Evolutionary conservation across 2,888 invertebrate species (phyloP), one percentile per base, ranked within the genome.

Genomic region (Dynastes hyllus): DNA sequence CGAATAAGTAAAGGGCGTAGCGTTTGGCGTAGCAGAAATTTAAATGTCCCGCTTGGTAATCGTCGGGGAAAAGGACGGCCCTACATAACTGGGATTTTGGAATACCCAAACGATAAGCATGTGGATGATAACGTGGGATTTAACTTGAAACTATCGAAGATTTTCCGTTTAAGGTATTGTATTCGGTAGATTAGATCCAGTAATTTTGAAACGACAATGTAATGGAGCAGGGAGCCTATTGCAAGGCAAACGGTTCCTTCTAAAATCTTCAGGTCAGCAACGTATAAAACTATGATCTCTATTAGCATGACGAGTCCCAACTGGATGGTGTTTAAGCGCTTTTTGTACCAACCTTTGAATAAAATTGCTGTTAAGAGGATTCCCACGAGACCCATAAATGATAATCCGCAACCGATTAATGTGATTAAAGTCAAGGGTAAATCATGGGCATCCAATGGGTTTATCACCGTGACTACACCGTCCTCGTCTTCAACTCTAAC

Each of bases 21-120:
- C 22, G 11, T 75, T 75, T 22, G n/a, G 78, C 53, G 53, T 78
- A 78, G 27, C 78, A 78, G 40, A 78, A 78, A 29, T 67, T 53
- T 51, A 79, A 58, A 51, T 61, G 16, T 9, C 79, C 79, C 29
- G 76, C 13, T 45, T 70, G 22, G 61, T 69, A 79, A 45, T 70
- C 40, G 5, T 61, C 50, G 0, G 79, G 76, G 61, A 76, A 79
- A n/a, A 79, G 51, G 9, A 51, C n/a, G n/a, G n/a, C n/a, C 13
- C 51, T 9, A 51, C 13, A 51, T n/a, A 0, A 51, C 51, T 9
- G 51, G 51, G 51, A 51, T 51, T 9, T 51, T 9, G 51, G 51
- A 51, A 16, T n/a, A 67, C 16, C 63, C 65, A 69, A 22, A 55
- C 73, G 9, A 73, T 66, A 3, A 73, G 9, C 11, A 63, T 65